Evolutionary conservation across 1,140 invertebrate species (phyloP).

Genomic region (Drosophila trapezifrons): DNA sequence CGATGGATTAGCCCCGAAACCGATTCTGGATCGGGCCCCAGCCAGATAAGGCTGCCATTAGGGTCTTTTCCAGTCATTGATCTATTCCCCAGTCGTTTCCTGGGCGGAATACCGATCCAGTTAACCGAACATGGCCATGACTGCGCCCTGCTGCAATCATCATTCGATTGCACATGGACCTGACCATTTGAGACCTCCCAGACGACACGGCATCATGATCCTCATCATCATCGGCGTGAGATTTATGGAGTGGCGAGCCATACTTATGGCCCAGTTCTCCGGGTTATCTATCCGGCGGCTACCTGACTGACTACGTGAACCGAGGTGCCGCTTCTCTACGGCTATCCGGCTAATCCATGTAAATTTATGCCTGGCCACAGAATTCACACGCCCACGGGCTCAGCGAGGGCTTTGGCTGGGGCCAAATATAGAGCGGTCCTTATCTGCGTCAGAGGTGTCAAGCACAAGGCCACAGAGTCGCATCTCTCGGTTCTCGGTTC

Average conservation of each 20-base stretch:
- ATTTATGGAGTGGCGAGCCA: slow-evolving; percentile 35
- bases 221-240: neutral
- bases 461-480: slow-evolving; percentile 34
- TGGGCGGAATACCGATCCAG: slow-evolving; percentile 1
- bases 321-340: neutral
- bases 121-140: slow-evolving; percentile 5
- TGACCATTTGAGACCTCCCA: slow-evolving; percentile 18
- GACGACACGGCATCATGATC: slow-evolving; percentile 6
- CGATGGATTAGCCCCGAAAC: slow-evolving; percentile 35
- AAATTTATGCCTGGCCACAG: slow-evolving; percentile 37
- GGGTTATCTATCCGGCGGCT: slow-evolving; percentile 15
- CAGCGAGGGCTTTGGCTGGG: neutral
- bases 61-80: neutral
- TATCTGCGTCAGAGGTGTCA: slow-evolving; percentile 35
- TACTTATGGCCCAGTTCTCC: neutral
- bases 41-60: slow-evolving; percentile 1
- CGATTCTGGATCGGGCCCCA: slow-evolving; percentile 8
- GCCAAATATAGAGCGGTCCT: slow-evolving; percentile 35
- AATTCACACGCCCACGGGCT: slow-evolving; percentile 34
- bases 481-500: slow-evolving; percentile 13
- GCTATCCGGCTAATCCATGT: slow-evolving; percentile 20
- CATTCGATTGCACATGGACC: slow-evolving; percentile 9
- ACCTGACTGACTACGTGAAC: neutral
- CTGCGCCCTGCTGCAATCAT: slow-evolving; percentile 5
- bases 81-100: neutral